phyloP scores from a whole-genome alignment of 2,888 invertebrate species.

The Ganaspis brasiliensis region DNA sequence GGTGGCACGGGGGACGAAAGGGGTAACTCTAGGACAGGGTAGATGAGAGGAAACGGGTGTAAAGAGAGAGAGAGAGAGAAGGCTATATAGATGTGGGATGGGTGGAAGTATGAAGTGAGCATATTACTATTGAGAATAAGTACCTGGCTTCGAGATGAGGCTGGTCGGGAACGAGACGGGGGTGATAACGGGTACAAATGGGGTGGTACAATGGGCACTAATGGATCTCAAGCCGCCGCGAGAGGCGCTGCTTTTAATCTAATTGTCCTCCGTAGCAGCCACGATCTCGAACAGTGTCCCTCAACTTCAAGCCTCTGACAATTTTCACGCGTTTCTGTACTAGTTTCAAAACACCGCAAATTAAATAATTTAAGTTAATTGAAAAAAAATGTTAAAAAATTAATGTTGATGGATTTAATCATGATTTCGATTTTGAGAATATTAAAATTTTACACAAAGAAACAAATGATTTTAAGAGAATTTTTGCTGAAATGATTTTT shows the following conservation, averaged over 20 bases:
- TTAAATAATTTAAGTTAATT: too few species aligned
- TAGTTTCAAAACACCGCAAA: too few species aligned
- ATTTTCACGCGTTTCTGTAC: not conserved
- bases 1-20: conserved; percentile 33
- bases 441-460: too few species aligned
- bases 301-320: conserved; percentile 44
- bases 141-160: conserved; percentile 79
- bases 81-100: conserved; percentile 53
- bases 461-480: too few species aligned
- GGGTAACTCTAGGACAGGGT: conserved; percentile 38
- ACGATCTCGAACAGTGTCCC: conserved; percentile 69
- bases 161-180: conserved; percentile 66
- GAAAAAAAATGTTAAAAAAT: too few species aligned
- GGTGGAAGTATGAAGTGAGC: conserved; percentile 79
- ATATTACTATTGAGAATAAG: conserved; percentile 81
- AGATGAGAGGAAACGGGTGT: conserved; percentile 29
- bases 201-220: conserved; percentile 80
- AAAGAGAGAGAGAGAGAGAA: conserved; percentile 49
- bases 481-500: too few species aligned
- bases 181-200: conserved; percentile 77
- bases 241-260: conserved; percentile 81
- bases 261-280: conserved; percentile 79
- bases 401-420: too few species aligned
- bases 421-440: too few species aligned
- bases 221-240: conserved; percentile 80